phyloP scores from a whole-genome alignment of 2,797 vertebrate genomes.

The Periparus ater region DNA sequence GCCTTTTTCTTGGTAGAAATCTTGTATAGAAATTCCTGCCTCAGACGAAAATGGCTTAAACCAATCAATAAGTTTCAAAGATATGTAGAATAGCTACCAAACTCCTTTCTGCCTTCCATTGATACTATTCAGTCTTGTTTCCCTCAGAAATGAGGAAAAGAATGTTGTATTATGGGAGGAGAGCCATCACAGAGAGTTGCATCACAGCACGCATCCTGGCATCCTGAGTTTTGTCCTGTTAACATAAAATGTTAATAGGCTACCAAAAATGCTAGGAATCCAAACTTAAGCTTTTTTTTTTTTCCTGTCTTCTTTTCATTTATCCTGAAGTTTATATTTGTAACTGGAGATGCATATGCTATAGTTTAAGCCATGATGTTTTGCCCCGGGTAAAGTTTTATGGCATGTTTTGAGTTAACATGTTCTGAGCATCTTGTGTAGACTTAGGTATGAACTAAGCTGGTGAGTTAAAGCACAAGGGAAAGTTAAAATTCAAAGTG shows the following conservation, averaged over 20 bases:
- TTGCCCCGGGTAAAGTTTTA: background rate
- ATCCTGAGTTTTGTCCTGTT: background rate
- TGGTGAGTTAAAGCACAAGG: background rate
- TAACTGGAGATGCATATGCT: background rate
- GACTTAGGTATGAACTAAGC: background rate
- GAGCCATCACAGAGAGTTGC: background rate
- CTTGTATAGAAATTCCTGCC: background rate
- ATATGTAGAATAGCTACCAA: background rate
- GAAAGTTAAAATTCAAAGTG: background rate
- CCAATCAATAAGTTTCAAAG: background rate
- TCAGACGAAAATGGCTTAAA: background rate
- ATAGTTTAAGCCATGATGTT: background rate
- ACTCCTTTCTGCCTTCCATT: background rate
- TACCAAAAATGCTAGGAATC: background rate
- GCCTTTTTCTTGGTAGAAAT: background rate
- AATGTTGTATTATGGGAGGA: background rate
- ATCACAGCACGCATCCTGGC: background rate
- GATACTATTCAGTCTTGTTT: background rate
- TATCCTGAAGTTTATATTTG: background rate
- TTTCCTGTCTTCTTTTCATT: background rate
- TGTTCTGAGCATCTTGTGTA: background rate
- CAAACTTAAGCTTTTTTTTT: background rate
- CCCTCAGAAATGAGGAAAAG: background rate
- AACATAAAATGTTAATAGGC: background rate
- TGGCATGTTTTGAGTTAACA: background rate